Evolutionary conservation across 2,888 invertebrate species (phyloP), one percentile per base, ranked within the genome.

Genomic region (Caenorhabditis japonica): DNA sequence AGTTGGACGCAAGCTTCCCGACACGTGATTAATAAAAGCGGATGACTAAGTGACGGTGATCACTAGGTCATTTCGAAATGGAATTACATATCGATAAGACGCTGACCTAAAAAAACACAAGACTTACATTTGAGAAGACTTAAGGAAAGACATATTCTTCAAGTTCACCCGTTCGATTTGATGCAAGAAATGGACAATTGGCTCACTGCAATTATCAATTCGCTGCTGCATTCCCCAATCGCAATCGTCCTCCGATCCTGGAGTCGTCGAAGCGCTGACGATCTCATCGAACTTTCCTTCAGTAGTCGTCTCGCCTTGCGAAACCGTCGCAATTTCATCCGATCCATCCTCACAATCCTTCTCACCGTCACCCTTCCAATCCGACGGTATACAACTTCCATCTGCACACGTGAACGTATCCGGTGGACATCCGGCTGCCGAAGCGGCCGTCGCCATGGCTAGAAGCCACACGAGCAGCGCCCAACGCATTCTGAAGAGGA

Each of bases 361-460:
- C 60, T 86, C 86, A 15, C 85, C 85, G 59, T 86, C 86, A 25
- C 83, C 84, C 3, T 70, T 79, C 85, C 85, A 86, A 62, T 84
- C 84, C 17, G 75, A 62, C 10, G 85, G 85, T 46, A 85, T 85
- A 51, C 85, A 85, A 34, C 75, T 68, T 23, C 82, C 82, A 49
- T 85, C 84, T 21, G 73, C 70, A 72, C 85, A 85, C 2, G 80
- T 79, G 68, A 85, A 85, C 8, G 84, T 83, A 47, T 83, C 81
- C 8, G 79, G 60, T 23, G 84, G 83, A 46, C 84, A 84, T 38
- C 53, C 66, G 15, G 77, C 71, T 13, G 74, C 49, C 8, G 52
- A 25, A n/a, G 44, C 23, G 13, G 68, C 44, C 33, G 43, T 15
- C 27, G 62, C 41, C 46, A 56, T 41, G 53, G 59, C 46, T 8